These are phyloP conservation scores for Drosophila dunni DNA, from an alignment of 1,140 invertebrate species.

Conservation along the genomic window DNA sequence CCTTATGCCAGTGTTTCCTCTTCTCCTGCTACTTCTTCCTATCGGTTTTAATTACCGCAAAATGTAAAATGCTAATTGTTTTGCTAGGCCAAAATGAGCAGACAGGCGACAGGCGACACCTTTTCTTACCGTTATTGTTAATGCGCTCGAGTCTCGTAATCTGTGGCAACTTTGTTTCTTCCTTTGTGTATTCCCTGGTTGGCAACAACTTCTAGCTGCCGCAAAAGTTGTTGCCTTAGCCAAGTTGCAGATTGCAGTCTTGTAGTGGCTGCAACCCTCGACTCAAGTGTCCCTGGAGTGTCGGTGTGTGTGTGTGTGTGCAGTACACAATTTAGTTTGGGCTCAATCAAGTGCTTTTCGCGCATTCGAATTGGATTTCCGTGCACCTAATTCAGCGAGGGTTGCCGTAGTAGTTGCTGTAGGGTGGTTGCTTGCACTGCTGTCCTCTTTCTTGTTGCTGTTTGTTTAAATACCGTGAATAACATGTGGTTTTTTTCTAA, in stretches of 20 bases:
- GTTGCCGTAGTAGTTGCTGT: constrained; percentile 21
- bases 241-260: constrained; percentile 22
- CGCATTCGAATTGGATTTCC: constrained; percentile 82
- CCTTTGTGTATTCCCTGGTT: constrained; percentile 5
- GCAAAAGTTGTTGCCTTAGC: constrained; percentile 23
- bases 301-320: constrained; percentile 31
- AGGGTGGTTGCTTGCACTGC: constrained; percentile 11
- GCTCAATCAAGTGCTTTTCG: constrained; percentile 81
- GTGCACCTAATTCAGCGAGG: constrained; percentile 70
- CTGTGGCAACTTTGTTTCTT: constrained; percentile 38
- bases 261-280: constrained; percentile 46
- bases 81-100: constrained; percentile 9
- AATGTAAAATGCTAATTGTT: constrained; percentile 76
- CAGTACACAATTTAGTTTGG: not conserved
- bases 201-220: constrained; percentile 66
- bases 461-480: constrained; percentile 84
- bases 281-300: constrained; percentile 58
- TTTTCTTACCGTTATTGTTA: constrained; percentile 68
- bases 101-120: constrained; percentile 70
- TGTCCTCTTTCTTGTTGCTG: constrained; percentile 59
- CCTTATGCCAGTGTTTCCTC: constrained; percentile 58
- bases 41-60: constrained; percentile 62
- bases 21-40: not conserved
- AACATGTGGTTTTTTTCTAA: constrained; percentile 84
- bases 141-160: constrained; percentile 67